Evolutionary conservation across 2,888 invertebrate species (phyloP).

Genomic region (Ligdia adustata): DNA sequence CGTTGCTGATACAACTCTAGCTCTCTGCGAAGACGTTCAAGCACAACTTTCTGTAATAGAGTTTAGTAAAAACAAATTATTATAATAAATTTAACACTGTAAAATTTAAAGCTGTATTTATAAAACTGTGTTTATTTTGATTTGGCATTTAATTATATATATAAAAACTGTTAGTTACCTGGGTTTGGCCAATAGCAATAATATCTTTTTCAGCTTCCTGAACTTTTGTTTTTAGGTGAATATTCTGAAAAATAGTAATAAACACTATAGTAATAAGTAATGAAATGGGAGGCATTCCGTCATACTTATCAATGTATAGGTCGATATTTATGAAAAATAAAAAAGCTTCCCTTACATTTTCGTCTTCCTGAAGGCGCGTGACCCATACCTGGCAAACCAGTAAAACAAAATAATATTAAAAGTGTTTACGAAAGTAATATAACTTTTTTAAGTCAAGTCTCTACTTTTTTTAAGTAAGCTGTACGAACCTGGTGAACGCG

Average conservation of each 20-base stretch:
- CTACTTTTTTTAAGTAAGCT: background rate
- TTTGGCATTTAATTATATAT: too few species aligned
- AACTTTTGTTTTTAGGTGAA: conserved; percentile 78
- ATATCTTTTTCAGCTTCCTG: conserved; percentile 85
- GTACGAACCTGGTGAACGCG: conserved; percentile 85
- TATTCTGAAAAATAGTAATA: conserved; percentile 77
- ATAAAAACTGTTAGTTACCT: conserved; percentile 63
- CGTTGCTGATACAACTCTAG: conserved; percentile 81
- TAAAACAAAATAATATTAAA: too few species aligned
- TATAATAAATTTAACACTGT: background rate
- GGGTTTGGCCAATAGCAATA: conserved; percentile 82
- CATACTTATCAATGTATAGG: too few species aligned
- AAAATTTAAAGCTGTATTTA: too few species aligned
- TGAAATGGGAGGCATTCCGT: too few species aligned
- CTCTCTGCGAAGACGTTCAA: conserved; percentile 82
- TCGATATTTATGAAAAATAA: too few species aligned
- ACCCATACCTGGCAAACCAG: conserved; percentile 82
- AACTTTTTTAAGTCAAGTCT: conserved; percentile 4
- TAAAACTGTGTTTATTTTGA: too few species aligned
- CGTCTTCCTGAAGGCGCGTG: conserved; percentile 81
- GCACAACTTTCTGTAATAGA: conserved; percentile 79
- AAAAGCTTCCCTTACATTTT: conserved; percentile 68
- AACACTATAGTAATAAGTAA: too few species aligned
- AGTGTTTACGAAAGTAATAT: background rate
- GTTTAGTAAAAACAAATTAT: background rate